phyloP scores from a whole-genome alignment of 1,140 invertebrate genomes.

The Ooceraea biroi region DNA sequence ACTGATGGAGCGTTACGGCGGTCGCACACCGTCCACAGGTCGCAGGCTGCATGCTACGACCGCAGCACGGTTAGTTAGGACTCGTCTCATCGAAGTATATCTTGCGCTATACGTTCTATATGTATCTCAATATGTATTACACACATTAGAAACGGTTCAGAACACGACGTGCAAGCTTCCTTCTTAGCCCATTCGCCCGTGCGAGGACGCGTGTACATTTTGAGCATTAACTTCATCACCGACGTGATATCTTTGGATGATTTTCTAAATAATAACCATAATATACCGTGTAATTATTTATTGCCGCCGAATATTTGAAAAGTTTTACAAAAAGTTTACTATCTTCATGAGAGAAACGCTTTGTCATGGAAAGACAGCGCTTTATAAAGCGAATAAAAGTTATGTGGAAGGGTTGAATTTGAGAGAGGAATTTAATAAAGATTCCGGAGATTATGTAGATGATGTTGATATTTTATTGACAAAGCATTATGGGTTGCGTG shows the following conservation, averaged over 20 bases:
- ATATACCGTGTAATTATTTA: too few relatives aligned
- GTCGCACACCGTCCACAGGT: conserved; percentile 25
- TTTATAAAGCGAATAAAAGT: too few relatives aligned
- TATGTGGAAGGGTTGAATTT: too few relatives aligned
- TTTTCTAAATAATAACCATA: too few relatives aligned
- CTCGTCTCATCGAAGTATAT: conserved; percentile 8
- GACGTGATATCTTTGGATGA: background rate
- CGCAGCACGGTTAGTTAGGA: conserved; percentile 38
- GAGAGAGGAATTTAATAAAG: too few relatives aligned
- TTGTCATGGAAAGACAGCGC: too few relatives aligned
- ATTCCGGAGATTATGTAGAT: too few relatives aligned
- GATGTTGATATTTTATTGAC: too few relatives aligned
- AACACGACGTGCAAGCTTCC: background rate
- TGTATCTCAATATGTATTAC: conserved; percentile 13
- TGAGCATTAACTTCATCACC: background rate
- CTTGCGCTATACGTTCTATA: background rate
- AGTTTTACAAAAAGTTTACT: too few relatives aligned
- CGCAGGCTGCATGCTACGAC: conserved; percentile 27
- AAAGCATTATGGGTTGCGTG: background rate
- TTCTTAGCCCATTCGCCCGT: background rate
- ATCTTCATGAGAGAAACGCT: too few relatives aligned
- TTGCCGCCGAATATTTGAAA: too few relatives aligned
- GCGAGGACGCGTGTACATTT: background rate
- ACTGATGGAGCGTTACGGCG: conserved; percentile 6
- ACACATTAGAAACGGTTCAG: conserved; percentile 28